phyloP scores from a whole-genome alignment of 1,140 invertebrate genomes.

The Zelostemma sp. region DNA sequence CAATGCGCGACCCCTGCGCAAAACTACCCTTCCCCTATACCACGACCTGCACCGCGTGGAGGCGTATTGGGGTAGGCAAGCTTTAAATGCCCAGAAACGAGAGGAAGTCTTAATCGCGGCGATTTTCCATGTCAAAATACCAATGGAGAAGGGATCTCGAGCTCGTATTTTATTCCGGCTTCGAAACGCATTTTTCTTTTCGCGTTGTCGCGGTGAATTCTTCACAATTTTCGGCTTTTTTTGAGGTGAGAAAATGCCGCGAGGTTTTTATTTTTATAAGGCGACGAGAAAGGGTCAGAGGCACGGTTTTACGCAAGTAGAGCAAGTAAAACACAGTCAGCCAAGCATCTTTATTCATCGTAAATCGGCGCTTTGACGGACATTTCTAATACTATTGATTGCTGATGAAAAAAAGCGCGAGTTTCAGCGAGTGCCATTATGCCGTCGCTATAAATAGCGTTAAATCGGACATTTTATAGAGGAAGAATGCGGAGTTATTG shows the following conservation, averaged over 20 bases:
- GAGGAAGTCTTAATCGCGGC: slow-evolving; percentile 20
- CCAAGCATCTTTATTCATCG: slow-evolving; percentile 20
- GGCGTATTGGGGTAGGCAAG: slow-evolving; percentile 38
- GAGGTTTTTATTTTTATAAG: too few relatives aligned
- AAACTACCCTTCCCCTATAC: slow-evolving; percentile 54
- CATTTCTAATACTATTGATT: slow-evolving; percentile 20
- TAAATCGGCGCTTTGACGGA: slow-evolving; percentile 5
- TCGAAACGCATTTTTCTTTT: too few relatives aligned
- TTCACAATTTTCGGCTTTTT: too few relatives aligned
- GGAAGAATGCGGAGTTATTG: too few relatives aligned
- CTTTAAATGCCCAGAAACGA: slow-evolving; percentile 16
- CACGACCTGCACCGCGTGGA: slow-evolving; percentile 44
- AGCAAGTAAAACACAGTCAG: slow-evolving; percentile 19
- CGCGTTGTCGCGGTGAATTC: too few relatives aligned
- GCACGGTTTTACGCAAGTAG: slow-evolving; percentile 17
- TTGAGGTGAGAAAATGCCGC: too few relatives aligned
- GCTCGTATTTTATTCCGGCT: too few relatives aligned
- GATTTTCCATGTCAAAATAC: too few relatives aligned
- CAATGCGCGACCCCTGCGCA: slow-evolving; percentile 67
- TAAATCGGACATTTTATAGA: not conserved
- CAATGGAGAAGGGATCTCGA: too few relatives aligned
- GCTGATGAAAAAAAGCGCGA: slow-evolving; percentile 1
- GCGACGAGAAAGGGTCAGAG: slow-evolving; percentile 2
- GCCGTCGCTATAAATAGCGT: not conserved
- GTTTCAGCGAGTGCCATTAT: not conserved